Conservation (phyloP, 2,113 vertebrate genomes). For the Corythornis vintsioides region DNA sequence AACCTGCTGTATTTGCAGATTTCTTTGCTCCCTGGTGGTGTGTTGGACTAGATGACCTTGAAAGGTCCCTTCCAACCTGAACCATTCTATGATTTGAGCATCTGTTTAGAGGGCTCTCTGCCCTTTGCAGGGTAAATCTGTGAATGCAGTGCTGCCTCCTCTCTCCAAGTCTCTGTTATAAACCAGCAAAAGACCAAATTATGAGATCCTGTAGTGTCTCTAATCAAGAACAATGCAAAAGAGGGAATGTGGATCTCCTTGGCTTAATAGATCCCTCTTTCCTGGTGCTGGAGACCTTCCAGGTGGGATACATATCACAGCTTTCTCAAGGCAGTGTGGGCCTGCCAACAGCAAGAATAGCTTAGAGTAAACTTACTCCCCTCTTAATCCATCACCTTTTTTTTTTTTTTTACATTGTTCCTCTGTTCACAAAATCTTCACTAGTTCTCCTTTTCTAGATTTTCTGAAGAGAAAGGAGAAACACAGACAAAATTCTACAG, state of each 20-base stretch:
- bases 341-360: background rate
- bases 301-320: background rate
- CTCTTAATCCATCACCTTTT: background rate
- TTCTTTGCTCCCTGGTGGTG: background rate
- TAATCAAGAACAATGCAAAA: background rate
- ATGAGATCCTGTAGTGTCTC: background rate
- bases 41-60: background rate
- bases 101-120: background rate
- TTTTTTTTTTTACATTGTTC: background rate
- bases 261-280: background rate
- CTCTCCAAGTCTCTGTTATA: background rate
- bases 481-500: background rate
- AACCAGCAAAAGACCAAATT: background rate
- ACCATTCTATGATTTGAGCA: background rate
- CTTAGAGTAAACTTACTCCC: background rate
- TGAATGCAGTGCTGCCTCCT: rapidly evolving
- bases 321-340: background rate
- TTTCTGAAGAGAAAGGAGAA: background rate
- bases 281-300: background rate
- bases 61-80: background rate
- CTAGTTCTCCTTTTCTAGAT: background rate
- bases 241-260: background rate
- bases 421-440: background rate
- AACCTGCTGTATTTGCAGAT: background rate
- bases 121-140: background rate